Evolutionary conservation across 2,113 vertebrate genomes (phyloP).

Genomic region (Microtus pennsylvanicus): DNA sequence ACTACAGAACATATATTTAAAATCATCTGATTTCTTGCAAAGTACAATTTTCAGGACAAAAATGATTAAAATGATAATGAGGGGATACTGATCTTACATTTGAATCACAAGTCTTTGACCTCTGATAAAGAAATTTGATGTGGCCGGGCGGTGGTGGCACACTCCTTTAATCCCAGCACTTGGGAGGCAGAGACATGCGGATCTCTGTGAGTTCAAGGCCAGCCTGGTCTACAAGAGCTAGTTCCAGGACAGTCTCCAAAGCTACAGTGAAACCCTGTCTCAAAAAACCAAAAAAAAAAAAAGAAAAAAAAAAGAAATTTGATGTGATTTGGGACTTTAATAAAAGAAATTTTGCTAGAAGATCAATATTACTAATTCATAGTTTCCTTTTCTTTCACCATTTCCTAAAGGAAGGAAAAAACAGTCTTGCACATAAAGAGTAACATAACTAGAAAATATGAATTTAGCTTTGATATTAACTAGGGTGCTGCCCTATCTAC

Average conservation of each 20-base stretch:
- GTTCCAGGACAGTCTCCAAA: too few species aligned
- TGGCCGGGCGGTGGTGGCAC: too few species aligned
- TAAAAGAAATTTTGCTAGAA: slow-evolving; percentile 19
- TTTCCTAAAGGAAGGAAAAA: background rate
- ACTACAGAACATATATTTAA: too few species aligned
- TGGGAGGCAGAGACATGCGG: too few species aligned
- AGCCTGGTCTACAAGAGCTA: too few species aligned
- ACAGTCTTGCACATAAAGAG: background rate
- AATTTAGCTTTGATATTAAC: background rate
- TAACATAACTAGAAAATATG: background rate
- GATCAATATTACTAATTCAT: background rate
- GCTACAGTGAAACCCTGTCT: too few species aligned
- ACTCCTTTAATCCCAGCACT: too few species aligned
- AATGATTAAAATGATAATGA: background rate
- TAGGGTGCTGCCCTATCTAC: background rate
- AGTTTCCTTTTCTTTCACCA: background rate
- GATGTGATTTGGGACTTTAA: background rate
- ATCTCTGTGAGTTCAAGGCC: too few species aligned
- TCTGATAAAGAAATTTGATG: too few species aligned
- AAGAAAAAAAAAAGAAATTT: too few species aligned
- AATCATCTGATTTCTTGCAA: background rate
- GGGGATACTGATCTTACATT: background rate
- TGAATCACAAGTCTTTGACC: background rate
- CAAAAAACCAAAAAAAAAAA: too few species aligned
- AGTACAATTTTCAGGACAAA: background rate